These are phyloP conservation scores for Tiliacea aurago DNA, from an alignment of 2,888 invertebrate genomes.

Conservation along the genomic window DNA sequence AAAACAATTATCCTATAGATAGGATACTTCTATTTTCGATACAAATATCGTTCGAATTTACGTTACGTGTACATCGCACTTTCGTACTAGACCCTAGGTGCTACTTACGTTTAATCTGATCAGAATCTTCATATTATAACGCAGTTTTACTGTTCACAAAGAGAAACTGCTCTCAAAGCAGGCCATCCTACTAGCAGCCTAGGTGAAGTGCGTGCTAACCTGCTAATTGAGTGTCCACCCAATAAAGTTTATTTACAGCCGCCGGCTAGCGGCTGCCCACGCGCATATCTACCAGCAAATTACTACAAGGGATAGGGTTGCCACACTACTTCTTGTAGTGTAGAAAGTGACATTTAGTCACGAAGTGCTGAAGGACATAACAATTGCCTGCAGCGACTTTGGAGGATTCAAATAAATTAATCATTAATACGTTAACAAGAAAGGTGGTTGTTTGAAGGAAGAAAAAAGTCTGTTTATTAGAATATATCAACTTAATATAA, in stretches of 20 bases:
- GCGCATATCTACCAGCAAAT: conserved; percentile 40
- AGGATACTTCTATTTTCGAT: no score
- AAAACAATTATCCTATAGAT: no score
- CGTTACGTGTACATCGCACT: no score
- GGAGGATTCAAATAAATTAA: conserved; percentile 4
- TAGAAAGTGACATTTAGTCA: background rate
- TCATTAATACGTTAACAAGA: background rate
- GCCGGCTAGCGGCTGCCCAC: conserved; percentile 7
- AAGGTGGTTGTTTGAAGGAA: background rate
- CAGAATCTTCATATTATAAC: background rate
- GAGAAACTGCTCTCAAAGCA: conserved; percentile 26
- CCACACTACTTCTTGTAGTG: background rate
- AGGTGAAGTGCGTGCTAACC: conserved; percentile 10
- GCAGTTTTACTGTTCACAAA: background rate
- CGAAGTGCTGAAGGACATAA: background rate
- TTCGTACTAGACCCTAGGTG: no score
- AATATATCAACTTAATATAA: background rate
- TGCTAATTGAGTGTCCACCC: conserved; percentile 24
- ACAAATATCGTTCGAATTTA: no score
- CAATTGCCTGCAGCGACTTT: background rate
- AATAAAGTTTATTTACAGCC: conserved; percentile 35
- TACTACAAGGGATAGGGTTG: conserved; percentile 40
- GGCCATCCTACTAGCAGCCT: background rate
- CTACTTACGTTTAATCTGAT: background rate
- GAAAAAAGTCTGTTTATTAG: background rate